A percentile compares a stretch with the other conserved stretches of the same genome.
Conservation (phyloP, 2,113 vertebrate genomes). For the Raja brachyura region DNA sequence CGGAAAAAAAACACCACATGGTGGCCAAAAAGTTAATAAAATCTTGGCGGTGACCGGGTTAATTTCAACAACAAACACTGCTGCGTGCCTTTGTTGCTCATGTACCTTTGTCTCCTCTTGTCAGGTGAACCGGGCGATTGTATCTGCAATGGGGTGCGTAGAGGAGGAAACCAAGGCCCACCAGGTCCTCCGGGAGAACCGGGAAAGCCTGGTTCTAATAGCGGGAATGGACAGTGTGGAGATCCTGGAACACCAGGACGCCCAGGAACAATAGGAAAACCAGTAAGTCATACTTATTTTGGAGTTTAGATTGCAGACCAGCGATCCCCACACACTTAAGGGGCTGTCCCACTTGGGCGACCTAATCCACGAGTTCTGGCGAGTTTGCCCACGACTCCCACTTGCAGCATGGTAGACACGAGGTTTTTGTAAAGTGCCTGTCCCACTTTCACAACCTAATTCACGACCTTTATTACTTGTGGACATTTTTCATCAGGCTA, state of each 20-base stretch:
- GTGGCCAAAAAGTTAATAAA: too few species aligned
- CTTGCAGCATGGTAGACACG: too few species aligned
- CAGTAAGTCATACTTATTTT: conserved; percentile 51
- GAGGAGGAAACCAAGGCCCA: conserved; percentile 55
- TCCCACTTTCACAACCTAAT: too few species aligned
- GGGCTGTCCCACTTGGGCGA: too few species aligned
- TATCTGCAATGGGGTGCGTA: conserved; percentile 63
- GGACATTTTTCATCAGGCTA: too few species aligned
- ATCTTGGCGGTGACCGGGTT: too few species aligned
- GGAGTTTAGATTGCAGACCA: background rate
- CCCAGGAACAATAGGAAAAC: conserved; percentile 57
- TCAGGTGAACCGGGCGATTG: conserved; percentile 78
- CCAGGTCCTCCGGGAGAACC: conserved; percentile 58
- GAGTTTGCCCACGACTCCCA: too few species aligned
- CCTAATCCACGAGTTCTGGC: too few species aligned
- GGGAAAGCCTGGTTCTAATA: conserved; percentile 57
- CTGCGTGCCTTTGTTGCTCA: background rate
- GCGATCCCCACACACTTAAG: too few species aligned
- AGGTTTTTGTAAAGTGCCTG: too few species aligned
- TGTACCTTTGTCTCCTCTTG: background rate
- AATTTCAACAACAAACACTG: background rate
- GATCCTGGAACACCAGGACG: conserved; percentile 63
- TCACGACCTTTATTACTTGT: too few species aligned
- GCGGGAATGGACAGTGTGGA: conserved; percentile 65
- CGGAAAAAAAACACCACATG: too few species aligned